Evolutionary conservation across 2,888 invertebrate genomes (phyloP).

Genomic region (Rhamphomyia laevipes): DNA sequence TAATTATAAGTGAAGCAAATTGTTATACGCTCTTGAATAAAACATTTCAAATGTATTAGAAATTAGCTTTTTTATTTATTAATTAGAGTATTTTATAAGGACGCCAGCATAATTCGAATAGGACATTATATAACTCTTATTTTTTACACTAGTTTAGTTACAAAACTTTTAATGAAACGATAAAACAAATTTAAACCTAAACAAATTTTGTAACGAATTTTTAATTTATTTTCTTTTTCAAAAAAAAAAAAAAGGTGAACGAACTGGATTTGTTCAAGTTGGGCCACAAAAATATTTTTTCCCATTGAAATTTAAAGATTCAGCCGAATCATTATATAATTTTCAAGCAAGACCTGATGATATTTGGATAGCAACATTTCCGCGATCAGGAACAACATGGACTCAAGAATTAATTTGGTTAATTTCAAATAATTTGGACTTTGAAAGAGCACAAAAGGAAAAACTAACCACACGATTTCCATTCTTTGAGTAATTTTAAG

Average conservation of each 20-base stretch:
- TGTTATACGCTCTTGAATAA: too few species aligned
- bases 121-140: too few species aligned
- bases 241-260: constrained; percentile 43
- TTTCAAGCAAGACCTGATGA: constrained; percentile 56
- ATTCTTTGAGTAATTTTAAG: constrained; percentile 67
- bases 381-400: constrained; percentile 69
- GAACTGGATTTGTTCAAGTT: constrained; percentile 60
- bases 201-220: too few species aligned
- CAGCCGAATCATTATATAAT: constrained; percentile 55
- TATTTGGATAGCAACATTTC: constrained; percentile 64
- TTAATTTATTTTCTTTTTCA: constrained; percentile 18
- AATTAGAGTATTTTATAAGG: too few species aligned
- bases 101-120: too few species aligned
- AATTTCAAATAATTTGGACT: constrained; percentile 61
- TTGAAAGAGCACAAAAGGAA: constrained; percentile 46
- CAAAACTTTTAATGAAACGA: too few species aligned
- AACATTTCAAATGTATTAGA: too few species aligned
- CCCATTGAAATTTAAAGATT: constrained; percentile 50
- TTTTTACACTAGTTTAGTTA: too few species aligned
- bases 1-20: too few species aligned
- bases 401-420: constrained; percentile 74
- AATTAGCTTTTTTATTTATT: too few species aligned
- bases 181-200: too few species aligned
- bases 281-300: constrained; percentile 65
- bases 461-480: constrained; percentile 58